Percentiles rank a stretch among this genome's conserved stretches.
Evolutionary conservation across 2,797 vertebrate species (phyloP).

Genomic region (Gymnothorax javanicus): DNA sequence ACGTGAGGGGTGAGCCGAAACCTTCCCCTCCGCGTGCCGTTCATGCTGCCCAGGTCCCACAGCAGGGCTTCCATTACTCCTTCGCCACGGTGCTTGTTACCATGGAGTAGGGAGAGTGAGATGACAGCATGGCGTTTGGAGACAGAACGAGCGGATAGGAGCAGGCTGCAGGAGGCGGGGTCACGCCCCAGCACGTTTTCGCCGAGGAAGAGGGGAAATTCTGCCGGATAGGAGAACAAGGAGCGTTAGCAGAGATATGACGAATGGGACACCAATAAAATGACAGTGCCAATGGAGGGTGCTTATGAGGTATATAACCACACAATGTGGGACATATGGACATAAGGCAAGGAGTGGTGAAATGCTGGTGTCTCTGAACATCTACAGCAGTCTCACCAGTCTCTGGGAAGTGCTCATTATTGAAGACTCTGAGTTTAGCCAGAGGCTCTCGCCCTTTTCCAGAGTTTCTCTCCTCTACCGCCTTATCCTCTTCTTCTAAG

Average conservation of each 20-base stretch:
- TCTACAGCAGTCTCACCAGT: constrained; percentile 58
- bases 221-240: constrained; percentile 55
- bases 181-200: constrained; percentile 84
- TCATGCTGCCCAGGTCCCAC: constrained; percentile 83
- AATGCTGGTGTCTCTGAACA: not conserved
- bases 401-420: constrained; percentile 70
- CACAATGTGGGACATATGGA: not conserved
- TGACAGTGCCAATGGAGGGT: not conserved
- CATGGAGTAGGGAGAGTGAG: constrained; percentile 66
- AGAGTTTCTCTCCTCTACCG: constrained; percentile 49
- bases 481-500: constrained; percentile 58
- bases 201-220: constrained; percentile 80
- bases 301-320: not conserved
- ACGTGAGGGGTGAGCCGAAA: constrained; percentile 76
- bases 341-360: not conserved
- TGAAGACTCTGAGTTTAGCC: constrained; percentile 72
- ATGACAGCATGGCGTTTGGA: constrained; percentile 84
- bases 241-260: not conserved
- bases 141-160: constrained; percentile 74
- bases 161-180: constrained; percentile 70
- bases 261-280: not conserved
- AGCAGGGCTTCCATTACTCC: constrained; percentile 71
- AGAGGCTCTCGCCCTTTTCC: constrained; percentile 50
- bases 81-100: constrained; percentile 37
- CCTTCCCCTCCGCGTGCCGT: constrained; percentile 81